Base-by-base conservation (phyloP, 2,797 vertebrate genomes). In the Enteromius mattozi region DNA sequence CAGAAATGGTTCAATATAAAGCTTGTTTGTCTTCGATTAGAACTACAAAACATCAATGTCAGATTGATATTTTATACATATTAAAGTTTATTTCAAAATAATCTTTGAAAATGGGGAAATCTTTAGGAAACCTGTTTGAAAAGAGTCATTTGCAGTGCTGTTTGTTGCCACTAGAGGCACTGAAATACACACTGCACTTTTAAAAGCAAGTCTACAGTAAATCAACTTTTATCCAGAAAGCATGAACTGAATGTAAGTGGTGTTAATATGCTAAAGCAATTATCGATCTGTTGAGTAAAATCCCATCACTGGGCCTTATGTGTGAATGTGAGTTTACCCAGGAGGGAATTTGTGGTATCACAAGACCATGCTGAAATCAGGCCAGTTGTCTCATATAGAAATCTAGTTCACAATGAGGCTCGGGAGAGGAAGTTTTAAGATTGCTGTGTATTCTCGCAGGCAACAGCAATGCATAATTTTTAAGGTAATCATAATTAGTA, bases 351-450 rank as follows among this genome's bases (percentile, higher is more conserved):
- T 12, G 69, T 75, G 56, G 49, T 86, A 61, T 80, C 81, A 82
- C 74, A 84, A 78, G 78, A 68, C 24, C 70, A 59, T 3, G 10
- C 35, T 77, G 78, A 84, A 89, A 86, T 75, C 45, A 88, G 80
- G 78, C 84, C 79, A 85, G 75, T 37, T 82, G 80, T 86, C 84
- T 86, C 69, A 51, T 84, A 82, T 80, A 74, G 80, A 85, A 79
- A 71, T 78, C 69, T 86, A 79, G 83, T 84, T 84, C 76, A 84
- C 83, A 65, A 65, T 51, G 76, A 72, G 8, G 16, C 68, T 79
- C 83, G 21, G 1, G 30, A 84, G 83, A 79, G 30, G 54, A 65
- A 10, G 21, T 37, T 69, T 47, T 51, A 33, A 35, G 82, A 42
- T 71, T 37, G 83, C 76, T 35, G 13, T 71, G 42, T 30, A 70